Base-by-base conservation (phyloP, 1,140 invertebrate species). In the Chionoecetes opilio region DNA sequence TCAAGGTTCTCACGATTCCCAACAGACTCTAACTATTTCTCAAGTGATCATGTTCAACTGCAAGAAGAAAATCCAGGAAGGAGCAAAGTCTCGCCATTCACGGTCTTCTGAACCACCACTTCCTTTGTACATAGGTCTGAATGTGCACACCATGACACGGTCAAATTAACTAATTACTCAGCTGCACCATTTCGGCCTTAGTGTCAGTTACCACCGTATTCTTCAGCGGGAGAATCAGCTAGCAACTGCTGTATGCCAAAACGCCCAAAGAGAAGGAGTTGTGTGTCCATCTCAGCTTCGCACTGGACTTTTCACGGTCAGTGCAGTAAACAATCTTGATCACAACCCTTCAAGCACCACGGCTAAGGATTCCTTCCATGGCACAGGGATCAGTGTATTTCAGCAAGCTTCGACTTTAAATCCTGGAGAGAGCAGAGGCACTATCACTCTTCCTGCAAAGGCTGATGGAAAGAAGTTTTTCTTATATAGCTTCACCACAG, bases 261-360 rank as follows among this genome's bases (percentile, higher is more conserved):
- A 84, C 2, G 37, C 14, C 31, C 46, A 82, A 82, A 92, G 32
- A 31, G 14, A 92, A 34, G 37, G 35, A 37, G n/a, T n/a, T n/a
- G n/a, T n/a, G n/a, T n/a, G n/a, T n/a, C n/a, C n/a, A n/a, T n/a
- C n/a, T n/a, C n/a, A n/a, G n/a, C n/a, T n/a, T n/a, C n/a, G n/a
- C 21, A 1, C 5, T 93, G 92, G 84, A 34, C 37, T 87, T 5
- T 93, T 93, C 84, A 93, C 84, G 9, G 85, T 32, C 1, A 31
- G 82, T 87, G 92, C 84, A 46, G 3, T 93, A 26, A 84, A 93
- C 41, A 93, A 93, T 53, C 75, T 93, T 0, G 92, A 93, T 41
- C 92, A 86, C 84, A 93, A 87, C 41, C 92, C 92, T 87, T 87
- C 84, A 35, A 84, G 75, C 37, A 93, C 92, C 32, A 87, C 82